phyloP scores from a whole-genome alignment of 2,113 vertebrate species.

The Pogona vitticeps region DNA sequence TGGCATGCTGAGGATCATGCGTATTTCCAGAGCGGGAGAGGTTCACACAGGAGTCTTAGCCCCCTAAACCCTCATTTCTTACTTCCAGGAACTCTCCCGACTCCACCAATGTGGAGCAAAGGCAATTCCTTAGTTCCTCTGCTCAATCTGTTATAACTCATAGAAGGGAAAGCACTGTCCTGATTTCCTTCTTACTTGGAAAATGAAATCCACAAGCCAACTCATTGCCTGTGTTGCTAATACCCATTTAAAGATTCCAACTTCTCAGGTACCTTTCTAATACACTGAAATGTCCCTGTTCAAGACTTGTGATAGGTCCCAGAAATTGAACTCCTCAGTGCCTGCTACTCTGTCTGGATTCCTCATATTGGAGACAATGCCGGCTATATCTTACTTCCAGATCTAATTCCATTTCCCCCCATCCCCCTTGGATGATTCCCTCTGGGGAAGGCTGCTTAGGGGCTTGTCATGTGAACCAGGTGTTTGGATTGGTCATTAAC shows the following conservation, averaged over 20 bases:
- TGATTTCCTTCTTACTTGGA: not conserved
- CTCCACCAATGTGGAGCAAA: not conserved
- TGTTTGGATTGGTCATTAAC: constrained; percentile 70
- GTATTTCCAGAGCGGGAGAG: not conserved
- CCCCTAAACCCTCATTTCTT: not conserved
- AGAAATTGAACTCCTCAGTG: not conserved
- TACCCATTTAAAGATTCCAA: not conserved
- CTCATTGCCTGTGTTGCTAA: not conserved
- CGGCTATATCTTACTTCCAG: not conserved
- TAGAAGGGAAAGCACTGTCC: not conserved
- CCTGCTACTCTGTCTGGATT: not conserved
- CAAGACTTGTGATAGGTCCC: not conserved
- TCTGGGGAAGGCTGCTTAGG: not conserved
- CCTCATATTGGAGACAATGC: not conserved
- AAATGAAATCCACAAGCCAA: constrained; percentile 1
- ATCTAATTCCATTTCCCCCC: not conserved
- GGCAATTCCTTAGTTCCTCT: not conserved
- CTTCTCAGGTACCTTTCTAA: not conserved
- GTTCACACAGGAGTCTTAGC: not conserved
- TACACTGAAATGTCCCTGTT: not conserved
- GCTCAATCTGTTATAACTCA: not conserved
- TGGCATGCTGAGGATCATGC: not conserved
- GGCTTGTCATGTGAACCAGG: constrained; percentile 65
- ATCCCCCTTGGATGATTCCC: constrained; percentile 14
- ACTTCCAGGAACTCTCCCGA: not conserved